phyloP scores from a whole-genome alignment of 2,888 invertebrate genomes.

The Lithodes maja region DNA sequence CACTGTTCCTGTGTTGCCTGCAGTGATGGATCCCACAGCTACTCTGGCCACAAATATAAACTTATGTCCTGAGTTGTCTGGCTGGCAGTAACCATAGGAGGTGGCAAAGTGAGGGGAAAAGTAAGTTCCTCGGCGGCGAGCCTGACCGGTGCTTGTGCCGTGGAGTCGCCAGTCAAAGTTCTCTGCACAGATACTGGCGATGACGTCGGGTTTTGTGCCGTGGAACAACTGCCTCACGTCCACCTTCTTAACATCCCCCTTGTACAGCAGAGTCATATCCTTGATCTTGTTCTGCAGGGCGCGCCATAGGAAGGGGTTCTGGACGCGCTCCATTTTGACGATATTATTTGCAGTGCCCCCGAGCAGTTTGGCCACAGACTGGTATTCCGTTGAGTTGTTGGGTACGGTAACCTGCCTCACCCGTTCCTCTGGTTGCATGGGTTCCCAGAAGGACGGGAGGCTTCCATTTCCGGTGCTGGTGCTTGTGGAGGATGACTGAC shows the following conservation, averaged over 20 bases:
- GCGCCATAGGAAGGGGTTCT: constrained; percentile 61
- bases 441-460: constrained; percentile 53
- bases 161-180: constrained; percentile 73
- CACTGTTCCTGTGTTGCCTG: constrained; percentile 25
- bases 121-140: constrained; percentile 73
- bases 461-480: neutral
- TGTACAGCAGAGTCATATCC: constrained; percentile 50
- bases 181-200: constrained; percentile 72
- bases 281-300: constrained; percentile 62
- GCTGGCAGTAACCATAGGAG: constrained; percentile 30
- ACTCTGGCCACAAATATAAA: constrained; percentile 61
- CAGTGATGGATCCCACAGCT: constrained; percentile 40
- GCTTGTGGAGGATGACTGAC: no score
- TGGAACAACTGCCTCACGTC: constrained; percentile 72
- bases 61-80: constrained; percentile 15
- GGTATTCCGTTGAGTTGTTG: constrained; percentile 42
- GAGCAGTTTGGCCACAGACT: constrained; percentile 22
- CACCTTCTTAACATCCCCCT: constrained; percentile 36
- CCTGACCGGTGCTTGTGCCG: constrained; percentile 71
- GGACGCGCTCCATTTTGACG: constrained; percentile 52
- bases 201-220: constrained; percentile 72
- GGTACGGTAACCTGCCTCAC: constrained; percentile 26
- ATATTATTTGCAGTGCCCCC: neutral
- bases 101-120: constrained; percentile 71
- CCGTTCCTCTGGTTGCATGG: constrained; percentile 55